These are phyloP conservation scores for Ramphastos sulfuratus DNA, from an alignment of 2,113 vertebrate genomes.

Conservation along the genomic window DNA sequence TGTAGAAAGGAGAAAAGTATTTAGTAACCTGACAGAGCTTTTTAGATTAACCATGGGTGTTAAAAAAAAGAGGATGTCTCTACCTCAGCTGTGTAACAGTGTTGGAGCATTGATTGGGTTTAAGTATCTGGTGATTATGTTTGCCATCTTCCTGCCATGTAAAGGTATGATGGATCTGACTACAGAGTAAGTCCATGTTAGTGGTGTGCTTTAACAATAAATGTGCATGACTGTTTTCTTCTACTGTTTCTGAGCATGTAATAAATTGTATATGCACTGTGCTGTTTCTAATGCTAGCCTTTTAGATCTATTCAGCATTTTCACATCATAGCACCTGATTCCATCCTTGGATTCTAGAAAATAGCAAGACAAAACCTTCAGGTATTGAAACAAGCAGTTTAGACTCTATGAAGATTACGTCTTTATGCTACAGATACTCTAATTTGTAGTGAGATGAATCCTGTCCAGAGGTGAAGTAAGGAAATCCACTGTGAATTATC, in stretches of 20 bases:
- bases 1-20: background rate
- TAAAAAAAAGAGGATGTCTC: background rate
- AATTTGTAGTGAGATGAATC: background rate
- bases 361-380: background rate
- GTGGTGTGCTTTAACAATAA: background rate
- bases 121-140: background rate
- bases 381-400: background rate
- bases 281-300: background rate
- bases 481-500: background rate
- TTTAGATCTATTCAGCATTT: background rate
- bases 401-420: background rate
- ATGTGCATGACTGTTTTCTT: background rate
- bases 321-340: accelerated
- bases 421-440: accelerated
- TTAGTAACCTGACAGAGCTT: background rate
- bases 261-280: no score
- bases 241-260: background rate
- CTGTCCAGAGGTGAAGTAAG: background rate
- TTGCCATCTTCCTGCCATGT: background rate
- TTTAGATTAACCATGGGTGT: background rate
- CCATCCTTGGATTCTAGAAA: background rate
- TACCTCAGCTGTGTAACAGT: background rate
- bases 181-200: background rate
- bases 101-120: background rate
- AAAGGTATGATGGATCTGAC: background rate